These are phyloP conservation scores for Gymnosoma rotundatum DNA, from an alignment of 2,888 invertebrate genomes.

Conservation along the genomic window DNA sequence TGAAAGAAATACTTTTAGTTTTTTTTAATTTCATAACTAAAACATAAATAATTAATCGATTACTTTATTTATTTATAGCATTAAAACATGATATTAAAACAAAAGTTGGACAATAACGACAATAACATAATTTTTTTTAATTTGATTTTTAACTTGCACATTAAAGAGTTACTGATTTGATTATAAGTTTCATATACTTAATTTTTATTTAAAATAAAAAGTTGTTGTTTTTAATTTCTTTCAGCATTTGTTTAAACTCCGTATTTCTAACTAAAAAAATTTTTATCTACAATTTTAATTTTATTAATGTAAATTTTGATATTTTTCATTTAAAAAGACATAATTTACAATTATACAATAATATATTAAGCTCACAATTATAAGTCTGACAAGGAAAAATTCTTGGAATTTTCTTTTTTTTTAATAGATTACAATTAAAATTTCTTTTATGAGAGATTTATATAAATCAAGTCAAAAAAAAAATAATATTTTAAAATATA, in stretches of 20 bases:
- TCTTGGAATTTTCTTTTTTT: conserved; percentile 39
- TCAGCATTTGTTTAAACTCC: conserved; percentile 54
- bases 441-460: conserved; percentile 8
- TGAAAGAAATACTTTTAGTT: conserved; percentile 1
- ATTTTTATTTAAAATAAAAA: conserved; percentile 17
- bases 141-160: conserved; percentile 14
- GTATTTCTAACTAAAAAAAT: conserved; percentile 53
- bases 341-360: conserved; percentile 5
- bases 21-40: conserved; percentile 28
- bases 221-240: conserved; percentile 24
- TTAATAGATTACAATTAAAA: conserved; percentile 15
- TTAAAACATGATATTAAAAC: conserved; percentile 17
- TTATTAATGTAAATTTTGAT: conserved; percentile 7
- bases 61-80: conserved; percentile 55
- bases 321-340: not conserved
- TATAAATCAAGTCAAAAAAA: not conserved
- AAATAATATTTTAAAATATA: no score
- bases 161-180: conserved; percentile 36
- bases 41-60: conserved; percentile 39
- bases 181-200: conserved; percentile 19
- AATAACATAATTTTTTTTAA: conserved; percentile 8
- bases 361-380: conserved; percentile 47
- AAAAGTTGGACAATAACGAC: conserved; percentile 14
- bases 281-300: conserved; percentile 47
- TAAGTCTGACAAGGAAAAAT: conserved; percentile 50